Evolutionary conservation across 2,113 vertebrate species (phyloP).

Genomic region (Orientallactaga bullata): DNA sequence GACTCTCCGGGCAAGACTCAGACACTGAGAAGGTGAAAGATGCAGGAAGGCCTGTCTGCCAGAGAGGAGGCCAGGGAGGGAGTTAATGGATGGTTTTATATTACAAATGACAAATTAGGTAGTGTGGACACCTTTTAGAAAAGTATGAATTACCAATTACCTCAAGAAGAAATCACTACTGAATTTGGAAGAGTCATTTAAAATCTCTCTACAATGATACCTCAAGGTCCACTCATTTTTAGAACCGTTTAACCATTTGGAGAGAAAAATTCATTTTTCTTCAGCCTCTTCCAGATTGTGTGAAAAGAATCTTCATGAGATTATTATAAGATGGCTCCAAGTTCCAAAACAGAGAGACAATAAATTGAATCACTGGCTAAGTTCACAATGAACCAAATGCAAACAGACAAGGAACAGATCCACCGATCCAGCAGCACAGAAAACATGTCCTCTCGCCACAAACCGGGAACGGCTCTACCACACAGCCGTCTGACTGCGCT

Average conservation of each 20-base stretch:
- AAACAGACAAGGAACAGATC: not conserved
- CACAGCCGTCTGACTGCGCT: not conserved
- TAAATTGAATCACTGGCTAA: not conserved
- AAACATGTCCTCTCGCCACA: not conserved
- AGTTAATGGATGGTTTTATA: not conserved
- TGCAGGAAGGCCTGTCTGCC: not conserved
- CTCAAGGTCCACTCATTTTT: slow-evolving; percentile 33
- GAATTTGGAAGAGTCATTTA: slow-evolving; percentile 29
- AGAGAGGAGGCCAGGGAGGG: not conserved
- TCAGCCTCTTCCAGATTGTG: not conserved
- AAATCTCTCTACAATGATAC: not conserved
- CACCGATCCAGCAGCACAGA: no score
- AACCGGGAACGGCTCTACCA: not conserved
- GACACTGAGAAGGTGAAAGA: not conserved
- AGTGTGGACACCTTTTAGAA: slow-evolving; percentile 11
- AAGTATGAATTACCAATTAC: slow-evolving; percentile 53
- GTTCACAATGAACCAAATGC: no score
- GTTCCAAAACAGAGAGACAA: not conserved
- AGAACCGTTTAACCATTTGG: not conserved
- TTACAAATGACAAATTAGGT: slow-evolving; percentile 60
- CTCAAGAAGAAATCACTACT: slow-evolving; percentile 14
- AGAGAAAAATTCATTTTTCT: not conserved
- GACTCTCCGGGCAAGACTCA: not conserved
- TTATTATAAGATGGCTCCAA: not conserved
- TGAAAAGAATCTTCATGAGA: slow-evolving; percentile 17